These are phyloP conservation scores for Delphinus delphis DNA, from an alignment of 2,113 vertebrate genomes.

Conservation along the genomic window DNA sequence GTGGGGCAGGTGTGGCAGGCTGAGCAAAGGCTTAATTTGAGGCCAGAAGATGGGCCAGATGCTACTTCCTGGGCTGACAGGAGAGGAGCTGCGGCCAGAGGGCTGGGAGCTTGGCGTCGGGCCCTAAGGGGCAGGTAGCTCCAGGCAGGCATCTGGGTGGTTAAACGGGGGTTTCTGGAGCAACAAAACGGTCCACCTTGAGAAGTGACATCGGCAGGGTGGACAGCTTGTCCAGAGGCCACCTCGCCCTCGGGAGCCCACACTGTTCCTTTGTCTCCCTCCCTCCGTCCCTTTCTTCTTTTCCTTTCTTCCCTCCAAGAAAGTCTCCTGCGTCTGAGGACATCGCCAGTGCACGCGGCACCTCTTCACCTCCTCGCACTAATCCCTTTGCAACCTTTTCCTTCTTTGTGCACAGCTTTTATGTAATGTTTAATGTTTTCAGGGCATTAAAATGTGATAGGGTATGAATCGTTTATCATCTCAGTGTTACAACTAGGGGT, in stretches of 20 bases:
- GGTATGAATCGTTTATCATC: neutral
- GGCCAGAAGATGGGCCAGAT: neutral
- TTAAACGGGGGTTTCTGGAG: accelerated
- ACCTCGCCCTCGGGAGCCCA: neutral
- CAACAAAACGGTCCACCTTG: accelerated
- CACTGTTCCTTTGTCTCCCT: neutral
- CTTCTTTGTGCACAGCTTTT: neutral
- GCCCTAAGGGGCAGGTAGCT: neutral
- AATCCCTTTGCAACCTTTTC: neutral
- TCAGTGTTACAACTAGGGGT: neutral
- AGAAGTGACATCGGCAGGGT: accelerated
- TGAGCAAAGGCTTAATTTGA: neutral
- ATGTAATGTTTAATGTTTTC: neutral
- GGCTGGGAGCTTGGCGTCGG: neutral
- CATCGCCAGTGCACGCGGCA: neutral
- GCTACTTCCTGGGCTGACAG: neutral
- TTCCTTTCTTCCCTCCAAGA: neutral
- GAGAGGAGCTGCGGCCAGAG: neutral
- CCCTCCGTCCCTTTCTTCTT: neutral
- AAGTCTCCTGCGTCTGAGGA: neutral
- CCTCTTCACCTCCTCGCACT: neutral
- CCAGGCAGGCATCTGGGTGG: accelerated
- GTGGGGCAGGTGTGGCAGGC: neutral
- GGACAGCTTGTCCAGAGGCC: neutral
- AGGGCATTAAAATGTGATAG: neutral